These are phyloP conservation scores for Caenorhabditis zanzibari DNA, from an alignment of 2,888 invertebrate species.

Conservation along the genomic window DNA sequence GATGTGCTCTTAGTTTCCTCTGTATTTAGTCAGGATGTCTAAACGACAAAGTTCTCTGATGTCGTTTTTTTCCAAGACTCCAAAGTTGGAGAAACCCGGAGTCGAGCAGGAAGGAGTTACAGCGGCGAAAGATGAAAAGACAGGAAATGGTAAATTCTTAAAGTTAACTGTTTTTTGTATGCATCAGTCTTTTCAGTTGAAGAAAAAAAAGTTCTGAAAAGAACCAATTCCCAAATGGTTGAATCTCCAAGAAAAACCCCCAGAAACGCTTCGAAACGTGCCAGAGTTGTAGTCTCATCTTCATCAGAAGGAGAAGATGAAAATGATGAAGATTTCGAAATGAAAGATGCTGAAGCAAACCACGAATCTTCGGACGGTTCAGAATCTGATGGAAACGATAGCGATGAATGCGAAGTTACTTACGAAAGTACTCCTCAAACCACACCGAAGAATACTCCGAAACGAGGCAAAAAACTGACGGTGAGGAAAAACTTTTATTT, in stretches of 20 bases:
- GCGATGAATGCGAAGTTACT: slow-evolving; percentile 33
- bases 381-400: slow-evolving; percentile 47
- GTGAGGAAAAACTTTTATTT: not conserved
- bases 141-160: not conserved
- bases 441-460: slow-evolving; percentile 40
- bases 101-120: slow-evolving; percentile 1
- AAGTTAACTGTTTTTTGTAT: not conserved
- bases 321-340: slow-evolving; percentile 50
- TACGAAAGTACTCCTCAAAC: slow-evolving; percentile 43
- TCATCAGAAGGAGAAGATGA: slow-evolving; percentile 50
- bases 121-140: not conserved
- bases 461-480: slow-evolving; percentile 31
- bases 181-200: slow-evolving; percentile 34
- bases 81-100: slow-evolving; percentile 50
- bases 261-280: slow-evolving; percentile 46
- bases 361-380: slow-evolving; percentile 40
- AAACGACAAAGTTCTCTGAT: slow-evolving; percentile 62
- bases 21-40: slow-evolving; percentile 50
- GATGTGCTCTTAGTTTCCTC: too few relatives aligned
- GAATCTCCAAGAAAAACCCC: slow-evolving; percentile 27
- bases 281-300: slow-evolving; percentile 56
- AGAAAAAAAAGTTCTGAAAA: slow-evolving; percentile 52
- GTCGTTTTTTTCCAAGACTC: slow-evolving; percentile 62
- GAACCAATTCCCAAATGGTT: slow-evolving; percentile 47
- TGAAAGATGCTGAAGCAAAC: slow-evolving; percentile 26